A percentile compares a stretch with the other conserved stretches of the same genome.
These are phyloP conservation scores for Gymnocypris eckloni DNA, from an alignment of 2,797 vertebrate species.

Conservation along the genomic window DNA sequence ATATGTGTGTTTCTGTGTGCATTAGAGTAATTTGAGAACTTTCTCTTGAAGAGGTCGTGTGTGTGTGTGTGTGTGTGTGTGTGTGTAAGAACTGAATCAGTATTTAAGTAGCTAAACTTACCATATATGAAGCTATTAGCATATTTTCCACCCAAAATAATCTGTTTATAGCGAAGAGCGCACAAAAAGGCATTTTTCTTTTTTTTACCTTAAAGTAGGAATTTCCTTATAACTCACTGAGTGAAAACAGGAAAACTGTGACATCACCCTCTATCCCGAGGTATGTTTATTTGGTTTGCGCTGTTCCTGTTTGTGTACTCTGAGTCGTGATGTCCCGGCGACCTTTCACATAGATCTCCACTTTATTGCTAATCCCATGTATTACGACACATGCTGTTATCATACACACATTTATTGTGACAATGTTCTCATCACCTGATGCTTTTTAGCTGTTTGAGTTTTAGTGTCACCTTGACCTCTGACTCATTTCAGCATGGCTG, in stretches of 20 bases:
- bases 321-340: conserved; percentile 13
- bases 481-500: conserved; percentile 23
- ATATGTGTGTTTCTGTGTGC: conserved; percentile 19
- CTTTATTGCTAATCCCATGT: not conserved
- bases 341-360: conserved; percentile 21
- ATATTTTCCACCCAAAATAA: conserved; percentile 24
- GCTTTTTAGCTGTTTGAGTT: conserved; percentile 31
- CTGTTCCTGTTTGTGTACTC: conserved; percentile 53
- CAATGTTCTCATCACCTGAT: conserved; percentile 42
- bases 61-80: not conserved
- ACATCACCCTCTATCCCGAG: conserved; percentile 53
- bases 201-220: conserved; percentile 24
- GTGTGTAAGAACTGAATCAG: not conserved
- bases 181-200: not conserved
- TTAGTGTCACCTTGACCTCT: conserved; percentile 21
- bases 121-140: not conserved
- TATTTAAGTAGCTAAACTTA: conserved; percentile 20
- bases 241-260: conserved; percentile 57
- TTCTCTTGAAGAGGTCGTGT: conserved; percentile 5
- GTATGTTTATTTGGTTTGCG: conserved; percentile 55
- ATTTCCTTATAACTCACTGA: conserved; percentile 49
- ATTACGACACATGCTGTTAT: conserved; percentile 1
- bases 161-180: conserved; percentile 25
- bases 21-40: conserved; percentile 18
- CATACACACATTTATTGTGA: conserved; percentile 36